These are phyloP conservation scores for Nycticebus coucang DNA, from an alignment of 2,113 vertebrate genomes.

Conservation along the genomic window DNA sequence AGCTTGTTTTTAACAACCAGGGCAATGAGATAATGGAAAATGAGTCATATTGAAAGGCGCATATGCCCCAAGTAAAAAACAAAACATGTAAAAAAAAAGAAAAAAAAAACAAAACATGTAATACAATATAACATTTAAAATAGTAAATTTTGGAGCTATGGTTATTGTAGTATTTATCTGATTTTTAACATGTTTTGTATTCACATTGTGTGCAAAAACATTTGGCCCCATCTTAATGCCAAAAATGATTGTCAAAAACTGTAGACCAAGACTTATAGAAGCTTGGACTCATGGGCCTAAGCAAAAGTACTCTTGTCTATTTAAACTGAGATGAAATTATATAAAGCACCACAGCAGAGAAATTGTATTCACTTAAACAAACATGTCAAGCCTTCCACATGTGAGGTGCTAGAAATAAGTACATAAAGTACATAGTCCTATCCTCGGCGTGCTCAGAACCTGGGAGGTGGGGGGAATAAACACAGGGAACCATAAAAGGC, in stretches of 20 bases:
- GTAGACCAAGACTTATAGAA: not conserved
- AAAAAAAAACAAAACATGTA: not conserved
- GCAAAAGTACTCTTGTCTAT: not conserved
- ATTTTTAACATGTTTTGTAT: not conserved
- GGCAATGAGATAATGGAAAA: not conserved
- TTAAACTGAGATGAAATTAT: not conserved
- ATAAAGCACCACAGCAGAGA: not conserved
- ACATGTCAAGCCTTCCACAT: not conserved
- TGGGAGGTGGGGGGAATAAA: not conserved
- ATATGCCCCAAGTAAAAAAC: not conserved
- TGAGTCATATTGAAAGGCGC: slow-evolving; percentile 28
- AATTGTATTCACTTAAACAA: not conserved
- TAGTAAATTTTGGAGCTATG: not conserved
- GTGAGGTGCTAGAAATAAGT: not conserved
- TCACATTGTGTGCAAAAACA: not conserved
- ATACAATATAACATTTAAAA: not conserved
- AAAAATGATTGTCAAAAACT: not conserved
- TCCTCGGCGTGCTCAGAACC: not conserved
- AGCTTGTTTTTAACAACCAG: slow-evolving; percentile 24
- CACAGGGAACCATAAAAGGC: not conserved
- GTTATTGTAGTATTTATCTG: not conserved
- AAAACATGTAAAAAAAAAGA: not conserved
- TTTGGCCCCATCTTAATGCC: not conserved
- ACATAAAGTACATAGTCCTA: not conserved
- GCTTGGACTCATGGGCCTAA: not conserved